Base-by-base conservation (phyloP, 2,797 vertebrate genomes). In the Acridotheres tristis region DNA sequence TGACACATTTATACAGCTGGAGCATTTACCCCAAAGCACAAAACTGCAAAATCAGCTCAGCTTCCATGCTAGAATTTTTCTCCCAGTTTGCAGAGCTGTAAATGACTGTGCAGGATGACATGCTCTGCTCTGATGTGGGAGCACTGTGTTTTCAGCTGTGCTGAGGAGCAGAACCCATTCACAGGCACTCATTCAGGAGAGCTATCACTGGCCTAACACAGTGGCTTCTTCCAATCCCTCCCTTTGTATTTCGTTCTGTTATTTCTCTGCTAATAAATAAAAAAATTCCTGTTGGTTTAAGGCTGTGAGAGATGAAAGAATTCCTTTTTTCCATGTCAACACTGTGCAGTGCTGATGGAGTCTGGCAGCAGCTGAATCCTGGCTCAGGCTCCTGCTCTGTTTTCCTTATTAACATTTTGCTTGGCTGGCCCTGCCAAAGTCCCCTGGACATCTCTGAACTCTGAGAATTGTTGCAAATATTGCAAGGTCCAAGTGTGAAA, bases 331-430 rank as follows among this genome's bases (percentile, higher is more conserved):
- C 32, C 40, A 1, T 12, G 69, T 72, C 87, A 72, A 36, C 45
- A 7, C 27, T 12, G 69, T 47, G 62, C 22, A 54, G 79, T 3
- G 25, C 71, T 89, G 91, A 79, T 32, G 71, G 79, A 84, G 74
- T 27, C 79, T 94, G 91, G 95, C 94, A 96, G 26, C 53, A 76
- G 42, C 26, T 3, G 2, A 72, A 11, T 21, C 57, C 91, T 94
- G 95, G 89, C 92, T 86, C 76, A 3, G 69, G 29, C 53, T 86
- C 47, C 78, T 55, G 74, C 32, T 73, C 92, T 88, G 63, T 82
- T 94, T 86, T 51, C 80, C 48, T 80, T 25, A 74, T 91, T 82
- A 68, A 50, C 91, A 77, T 96, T 93, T 91, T 23, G 21, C 84
- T 85, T 42, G 71, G 71, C 74, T 69, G 59, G 73, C 80, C 67